These are phyloP conservation scores for Salmo trutta DNA, from an alignment of 2,797 vertebrate genomes.

Conservation along the genomic window DNA sequence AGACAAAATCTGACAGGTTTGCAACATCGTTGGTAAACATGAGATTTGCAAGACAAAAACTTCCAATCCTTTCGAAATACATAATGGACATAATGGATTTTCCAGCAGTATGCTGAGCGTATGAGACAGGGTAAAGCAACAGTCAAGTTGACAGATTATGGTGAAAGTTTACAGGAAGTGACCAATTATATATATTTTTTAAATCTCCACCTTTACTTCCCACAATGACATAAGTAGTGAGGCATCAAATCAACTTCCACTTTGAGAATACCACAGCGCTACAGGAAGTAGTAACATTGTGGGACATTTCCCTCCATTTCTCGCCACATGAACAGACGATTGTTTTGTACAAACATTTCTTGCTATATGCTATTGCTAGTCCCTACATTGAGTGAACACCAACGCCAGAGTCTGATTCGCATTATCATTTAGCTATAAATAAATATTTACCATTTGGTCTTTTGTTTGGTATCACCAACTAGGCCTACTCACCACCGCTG, in stretches of 20 bases:
- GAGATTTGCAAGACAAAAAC: neutral
- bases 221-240: neutral
- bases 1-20: neutral
- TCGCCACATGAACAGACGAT: too few species aligned
- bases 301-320: too few species aligned
- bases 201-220: constrained; percentile 34
- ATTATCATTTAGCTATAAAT: too few species aligned
- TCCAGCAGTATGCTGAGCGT: neutral
- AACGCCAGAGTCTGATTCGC: too few species aligned
- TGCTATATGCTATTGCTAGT: too few species aligned
- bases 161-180: constrained; percentile 14
- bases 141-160: neutral
- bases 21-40: neutral
- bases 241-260: constrained; percentile 50
- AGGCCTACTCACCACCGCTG: too few species aligned
- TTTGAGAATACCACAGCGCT: constrained; percentile 13
- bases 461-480: too few species aligned
- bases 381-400: too few species aligned
- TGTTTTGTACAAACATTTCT: too few species aligned
- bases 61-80: neutral
- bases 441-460: too few species aligned
- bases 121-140: neutral
- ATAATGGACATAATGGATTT: neutral
- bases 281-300: neutral
- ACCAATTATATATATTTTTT: constrained; percentile 3